Base-by-base conservation (phyloP, 2,888 invertebrate species). In the Epinotia nisella region DNA sequence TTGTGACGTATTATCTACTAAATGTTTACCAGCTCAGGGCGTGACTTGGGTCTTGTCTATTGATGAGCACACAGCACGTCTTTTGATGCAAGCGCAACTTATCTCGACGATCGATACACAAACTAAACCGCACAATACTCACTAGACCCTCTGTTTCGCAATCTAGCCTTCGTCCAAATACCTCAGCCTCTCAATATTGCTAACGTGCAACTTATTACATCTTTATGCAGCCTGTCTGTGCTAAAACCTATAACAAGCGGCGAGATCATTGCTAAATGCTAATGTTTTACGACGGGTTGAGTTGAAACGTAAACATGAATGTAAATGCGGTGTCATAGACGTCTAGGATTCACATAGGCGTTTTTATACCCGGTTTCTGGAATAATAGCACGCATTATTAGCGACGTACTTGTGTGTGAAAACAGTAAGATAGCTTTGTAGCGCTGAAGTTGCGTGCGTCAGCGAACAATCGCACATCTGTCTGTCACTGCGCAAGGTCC, bases 401-500 rank as follows among this genome's bases (percentile, higher is more conserved):
- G 60, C 60, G 39, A 64, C 11, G 67, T 72, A 72, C 69, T 59
- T 21, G 53, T 74, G 71, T 74, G 71, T 60, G 71, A 74, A 74
- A 71, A 68, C 45, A 51, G 51, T 68, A 68, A 71, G 69, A 74
- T 74, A 71, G 71, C 59, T 74, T 68, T 71, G 68, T 68, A 53
- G 64, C 55, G 53, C 49, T 59, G 68, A 53, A 68, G 67, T 73
- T 76, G 75, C 72, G 77, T 81, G 80, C 35, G 7, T 75, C 79
- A 77, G 76, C 76, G 81, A 83, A 92, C 90, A 91, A 90, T 91
- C 86, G 85, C 82, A 83, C 87, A 88, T 91, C 88, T 85, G 89
- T 86, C 86, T 89, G 90, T 90, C 90, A 87, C 81, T 78, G 78
- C 79, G 78, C 92, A 92, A 92, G 92, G 92, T 88, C 90, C 77